Evolutionary conservation across 1,140 invertebrate species (phyloP).

Genomic region (Calycopis cecrops): DNA sequence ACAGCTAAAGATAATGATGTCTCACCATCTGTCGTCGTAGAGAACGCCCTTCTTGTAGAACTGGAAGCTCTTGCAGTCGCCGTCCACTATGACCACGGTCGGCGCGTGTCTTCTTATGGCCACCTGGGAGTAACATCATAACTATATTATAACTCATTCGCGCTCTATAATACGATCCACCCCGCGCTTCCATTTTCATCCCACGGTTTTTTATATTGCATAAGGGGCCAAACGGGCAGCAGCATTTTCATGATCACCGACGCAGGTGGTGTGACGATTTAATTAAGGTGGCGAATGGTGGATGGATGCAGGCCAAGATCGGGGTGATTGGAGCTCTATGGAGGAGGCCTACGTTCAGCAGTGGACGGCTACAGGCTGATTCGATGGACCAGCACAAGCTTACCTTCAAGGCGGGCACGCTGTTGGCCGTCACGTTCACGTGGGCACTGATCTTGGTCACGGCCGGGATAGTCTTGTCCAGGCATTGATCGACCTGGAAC

Average conservation of each 20-base stretch:
- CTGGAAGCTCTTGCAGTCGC: conserved; percentile 39
- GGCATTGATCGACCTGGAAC: conserved; percentile 32
- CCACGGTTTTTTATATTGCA: neutral
- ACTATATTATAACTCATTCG: neutral
- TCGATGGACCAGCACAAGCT: too few relatives aligned
- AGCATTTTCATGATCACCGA: too few relatives aligned
- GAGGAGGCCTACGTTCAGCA: too few relatives aligned
- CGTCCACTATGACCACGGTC: conserved; percentile 48
- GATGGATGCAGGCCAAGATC: too few relatives aligned
- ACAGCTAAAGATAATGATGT: neutral
- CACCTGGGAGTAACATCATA: conserved; percentile 25
- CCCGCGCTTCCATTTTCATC: neutral
- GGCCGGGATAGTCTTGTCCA: conserved; percentile 28
- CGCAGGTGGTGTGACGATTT: too few relatives aligned
- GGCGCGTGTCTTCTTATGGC: conserved; percentile 49
- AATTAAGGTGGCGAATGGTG: too few relatives aligned
- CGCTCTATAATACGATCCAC: neutral
- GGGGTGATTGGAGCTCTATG: too few relatives aligned
- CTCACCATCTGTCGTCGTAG: conserved; percentile 51
- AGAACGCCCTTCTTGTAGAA: conserved; percentile 46
- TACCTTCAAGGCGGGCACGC: conserved; percentile 47
- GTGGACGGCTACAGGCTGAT: too few relatives aligned
- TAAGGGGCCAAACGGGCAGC: too few relatives aligned
- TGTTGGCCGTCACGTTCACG: conserved; percentile 45
- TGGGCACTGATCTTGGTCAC: conserved; percentile 48